These are phyloP conservation scores for Andrena flavipes DNA, from an alignment of 2,888 invertebrate genomes.

Conservation along the genomic window DNA sequence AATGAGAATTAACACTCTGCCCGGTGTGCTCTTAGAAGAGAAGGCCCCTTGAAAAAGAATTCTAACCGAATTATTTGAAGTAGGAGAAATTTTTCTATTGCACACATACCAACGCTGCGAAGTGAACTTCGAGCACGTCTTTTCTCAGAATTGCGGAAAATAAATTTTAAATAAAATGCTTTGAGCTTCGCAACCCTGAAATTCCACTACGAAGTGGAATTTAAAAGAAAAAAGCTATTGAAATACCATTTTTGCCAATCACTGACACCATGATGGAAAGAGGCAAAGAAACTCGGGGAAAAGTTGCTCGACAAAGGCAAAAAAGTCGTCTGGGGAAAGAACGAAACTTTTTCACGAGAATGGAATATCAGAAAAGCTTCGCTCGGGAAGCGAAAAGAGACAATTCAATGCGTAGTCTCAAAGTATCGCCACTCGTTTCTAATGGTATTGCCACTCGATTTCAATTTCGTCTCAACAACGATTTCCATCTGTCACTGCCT, in stretches of 20 bases:
- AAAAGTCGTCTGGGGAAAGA: constrained; percentile 21
- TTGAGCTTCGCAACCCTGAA: background rate
- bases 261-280: background rate
- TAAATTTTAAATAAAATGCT: background rate
- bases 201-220: no score
- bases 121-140: background rate
- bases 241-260: no score
- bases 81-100: background rate
- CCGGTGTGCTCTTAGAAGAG: background rate
- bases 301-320: background rate
- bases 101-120: background rate
- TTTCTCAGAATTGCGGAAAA: background rate
- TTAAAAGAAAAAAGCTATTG: no score
- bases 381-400: constrained; percentile 47
- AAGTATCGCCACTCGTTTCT: constrained; percentile 61
- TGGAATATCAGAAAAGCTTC: constrained; percentile 29
- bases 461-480: constrained; percentile 65
- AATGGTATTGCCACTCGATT: constrained; percentile 73
- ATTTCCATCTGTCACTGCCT: constrained; percentile 59
- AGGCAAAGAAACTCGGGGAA: background rate
- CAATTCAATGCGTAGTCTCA: constrained; percentile 56
- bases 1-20: background rate
- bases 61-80: constrained; percentile 13
- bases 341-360: constrained; percentile 17
- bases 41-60: background rate